phyloP scores from a whole-genome alignment of 1,140 invertebrate species.

The Nasonia longicornis region DNA sequence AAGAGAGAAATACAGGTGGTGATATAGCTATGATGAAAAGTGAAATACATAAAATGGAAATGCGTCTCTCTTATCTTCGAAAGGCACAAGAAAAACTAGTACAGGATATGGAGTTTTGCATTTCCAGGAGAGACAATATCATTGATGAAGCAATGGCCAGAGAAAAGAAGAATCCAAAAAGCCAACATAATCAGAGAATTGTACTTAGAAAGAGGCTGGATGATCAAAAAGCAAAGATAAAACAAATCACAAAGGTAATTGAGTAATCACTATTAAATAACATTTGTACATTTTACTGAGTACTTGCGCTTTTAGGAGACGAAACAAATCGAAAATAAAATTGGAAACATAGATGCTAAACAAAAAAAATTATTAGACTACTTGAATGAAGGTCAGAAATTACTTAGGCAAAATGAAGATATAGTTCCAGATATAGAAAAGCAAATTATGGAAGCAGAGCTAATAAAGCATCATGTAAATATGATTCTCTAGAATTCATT shows the following conservation, averaged over 20 bases:
- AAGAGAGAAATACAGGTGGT: conserved; percentile 75
- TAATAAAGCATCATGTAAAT: conserved; percentile 64
- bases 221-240: conserved; percentile 72
- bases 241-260: conserved; percentile 69
- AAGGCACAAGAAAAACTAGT: conserved; percentile 82
- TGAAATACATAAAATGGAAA: conserved; percentile 88
- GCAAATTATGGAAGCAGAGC: conserved; percentile 64
- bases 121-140: conserved; percentile 78
- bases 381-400: conserved; percentile 53
- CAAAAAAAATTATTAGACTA: conserved; percentile 54
- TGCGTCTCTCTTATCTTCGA: conserved; percentile 73
- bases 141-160: conserved; percentile 72
- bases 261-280: background rate
- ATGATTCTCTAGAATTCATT: background rate
- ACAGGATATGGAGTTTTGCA: conserved; percentile 80
- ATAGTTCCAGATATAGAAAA: conserved; percentile 65
- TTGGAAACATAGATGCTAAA: conserved; percentile 52
- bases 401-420: conserved; percentile 57
- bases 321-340: conserved; percentile 57
- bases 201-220: conserved; percentile 67
- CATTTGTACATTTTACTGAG: background rate
- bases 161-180: conserved; percentile 69
- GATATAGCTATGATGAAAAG: conserved; percentile 81
- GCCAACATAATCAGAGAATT: conserved; percentile 60
- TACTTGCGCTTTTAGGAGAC: conserved; percentile 54